These are phyloP conservation scores for Rhabdornis inornatus DNA, from an alignment of 2,113 vertebrate genomes.

Conservation along the genomic window DNA sequence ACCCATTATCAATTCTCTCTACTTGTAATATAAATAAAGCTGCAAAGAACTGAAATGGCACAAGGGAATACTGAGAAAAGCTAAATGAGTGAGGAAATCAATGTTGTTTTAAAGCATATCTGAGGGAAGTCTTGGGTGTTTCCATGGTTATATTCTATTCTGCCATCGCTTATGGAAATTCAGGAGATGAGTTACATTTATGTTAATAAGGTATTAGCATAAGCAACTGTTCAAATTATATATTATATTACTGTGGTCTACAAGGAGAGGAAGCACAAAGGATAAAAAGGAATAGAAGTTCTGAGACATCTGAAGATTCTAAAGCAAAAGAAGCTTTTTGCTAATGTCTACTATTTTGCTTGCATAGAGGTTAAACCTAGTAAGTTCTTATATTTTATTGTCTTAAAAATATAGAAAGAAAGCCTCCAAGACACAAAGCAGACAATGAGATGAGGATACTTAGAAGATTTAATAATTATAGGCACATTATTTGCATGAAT, in stretches of 20 bases:
- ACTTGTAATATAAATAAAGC: conserved; percentile 23
- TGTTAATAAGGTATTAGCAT: neutral
- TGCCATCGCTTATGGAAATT: neutral
- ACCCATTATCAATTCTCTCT: neutral
- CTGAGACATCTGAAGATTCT: neutral
- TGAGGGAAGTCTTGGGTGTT: neutral
- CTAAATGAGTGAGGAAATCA: neutral
- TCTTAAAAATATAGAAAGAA: neutral
- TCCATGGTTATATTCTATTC: conserved; percentile 16
- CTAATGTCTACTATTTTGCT: neutral
- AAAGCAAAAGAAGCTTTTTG: neutral
- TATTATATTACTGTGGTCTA: neutral
- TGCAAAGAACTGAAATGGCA: neutral
- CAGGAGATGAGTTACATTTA: neutral
- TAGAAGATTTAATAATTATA: neutral
- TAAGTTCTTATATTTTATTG: neutral
- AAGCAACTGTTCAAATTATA: neutral
- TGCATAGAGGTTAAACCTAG: neutral
- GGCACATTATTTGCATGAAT: neutral
- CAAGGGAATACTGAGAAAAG: conserved; percentile 1
- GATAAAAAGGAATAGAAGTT: neutral
- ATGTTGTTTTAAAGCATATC: neutral
- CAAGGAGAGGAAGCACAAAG: neutral
- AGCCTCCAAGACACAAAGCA: neutral
- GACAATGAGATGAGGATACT: neutral